Base-by-base conservation (phyloP, 1,140 invertebrate genomes). In the Stegodyphus dumicola region DNA sequence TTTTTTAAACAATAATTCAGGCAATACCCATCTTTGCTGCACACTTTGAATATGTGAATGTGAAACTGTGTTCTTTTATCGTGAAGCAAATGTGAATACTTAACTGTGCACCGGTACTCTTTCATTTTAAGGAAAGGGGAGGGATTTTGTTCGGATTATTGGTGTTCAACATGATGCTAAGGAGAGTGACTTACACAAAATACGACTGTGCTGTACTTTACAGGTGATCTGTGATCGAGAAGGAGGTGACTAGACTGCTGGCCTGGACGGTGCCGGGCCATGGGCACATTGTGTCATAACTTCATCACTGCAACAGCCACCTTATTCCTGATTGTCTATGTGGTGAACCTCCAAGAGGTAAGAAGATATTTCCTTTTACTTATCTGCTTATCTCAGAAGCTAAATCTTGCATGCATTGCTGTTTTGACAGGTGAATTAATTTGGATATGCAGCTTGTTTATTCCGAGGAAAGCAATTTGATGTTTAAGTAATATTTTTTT, bases 221-320 rank as follows among this genome's bases (percentile, higher is more conserved):
- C 80, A 85, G 81, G 81, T 85, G 81, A 85, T 64, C 71, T 9
- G 54, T 77, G 56, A 64, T 60, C 77, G 18, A 53, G 56, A 17
- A 33, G 77, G 56, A 65, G 81, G 81, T 77, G 81, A 85, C 56
- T 73, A 60, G 60, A 53, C 78, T 48, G 52, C 51, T 71, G 78
- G 78, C 78, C 78, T 81, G 78, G 69, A 81, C 78, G 11, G 65
- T 67, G 65, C 65, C 65, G 70, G 78, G 78, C 70, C 78, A 81
- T 81, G 78, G 78, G 78, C 67, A 73, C 67, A 73, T 60, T 64
- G 67, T 81, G 56, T 73, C 70, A 33, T 51, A 73, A 73, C 53
- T 81, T 18, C 53, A 81, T 81, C 74, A 85, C 81, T 85, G 81
- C 81, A 85, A 85, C 81, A 85, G 73, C 73, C 65, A 67, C 65